Base-by-base conservation (phyloP, 2,113 vertebrate species). In the Pelobates fuscus region DNA sequence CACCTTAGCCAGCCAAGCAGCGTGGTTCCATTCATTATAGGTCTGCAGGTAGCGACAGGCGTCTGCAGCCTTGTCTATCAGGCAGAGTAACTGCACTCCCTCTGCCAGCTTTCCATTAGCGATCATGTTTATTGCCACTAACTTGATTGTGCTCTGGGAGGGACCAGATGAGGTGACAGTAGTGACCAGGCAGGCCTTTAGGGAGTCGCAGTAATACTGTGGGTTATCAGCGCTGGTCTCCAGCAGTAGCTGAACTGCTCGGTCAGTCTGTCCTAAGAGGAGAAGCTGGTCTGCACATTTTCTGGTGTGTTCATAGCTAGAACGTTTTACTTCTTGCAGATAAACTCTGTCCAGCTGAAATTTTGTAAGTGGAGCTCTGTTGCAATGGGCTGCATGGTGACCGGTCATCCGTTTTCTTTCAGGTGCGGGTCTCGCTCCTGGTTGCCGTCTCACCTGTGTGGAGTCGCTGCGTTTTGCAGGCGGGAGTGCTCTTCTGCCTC, bases 81-180 rank as follows among this genome's bases (percentile, higher is more conserved):
- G 91, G 80, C 97, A 99, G 75, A 99, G 88, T 78, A 99, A 84
- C 91, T 99, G 97, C 1, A 99, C 96, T 1, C 97, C 97, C 91
- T 99, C 97, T 99, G 88, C 8, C 1, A 99, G 85, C 71, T 99
- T 99, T 65, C 97, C 96, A 20, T 94, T 99, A 79, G 97, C 97
- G n/a, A 99, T 99, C 97, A 99, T 99, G 82, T 99, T 99, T 55
- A 97, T 99, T 73, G 97, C 97, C 26, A 99, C 97, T 37, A 99
- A 88, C 81, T 99, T 99, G 77, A 99, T 99, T 77, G 97, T 99
- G 84, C 96, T 98, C 87, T 99, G 97, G 3, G 97, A 98, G 2
- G 97, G 96, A 2, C 97, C 96, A 0, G 97, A 99, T 0, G 97
- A 98, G 77, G 97, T 96, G 85, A 98, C 97, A 25, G 97, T 99